Conservation (phyloP, 2,888 invertebrate species). For the Orchesella flavescens region DNA sequence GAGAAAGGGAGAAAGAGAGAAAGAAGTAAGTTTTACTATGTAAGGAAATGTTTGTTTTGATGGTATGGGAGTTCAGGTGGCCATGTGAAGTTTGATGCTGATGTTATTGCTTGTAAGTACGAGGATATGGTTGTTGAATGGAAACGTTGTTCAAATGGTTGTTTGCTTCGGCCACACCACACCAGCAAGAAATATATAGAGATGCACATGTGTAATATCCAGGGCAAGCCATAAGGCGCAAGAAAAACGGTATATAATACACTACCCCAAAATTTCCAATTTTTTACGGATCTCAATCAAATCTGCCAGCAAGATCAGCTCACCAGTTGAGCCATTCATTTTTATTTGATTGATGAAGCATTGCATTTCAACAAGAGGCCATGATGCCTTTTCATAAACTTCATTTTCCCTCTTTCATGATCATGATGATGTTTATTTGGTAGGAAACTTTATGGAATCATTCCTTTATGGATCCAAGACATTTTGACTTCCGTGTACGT, state of each 20-base stretch:
- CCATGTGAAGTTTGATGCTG: slow-evolving; percentile 5
- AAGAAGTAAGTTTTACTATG: neutral
- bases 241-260: neutral
- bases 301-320: slow-evolving; percentile 4
- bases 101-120: neutral
- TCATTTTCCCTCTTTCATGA: neutral
- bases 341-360: slow-evolving; percentile 58
- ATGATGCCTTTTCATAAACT: too few species aligned
- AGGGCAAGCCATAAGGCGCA: neutral
- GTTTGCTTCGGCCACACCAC: too few species aligned
- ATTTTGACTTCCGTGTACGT: too few species aligned
- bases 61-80: neutral
- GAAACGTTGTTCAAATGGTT: too few species aligned
- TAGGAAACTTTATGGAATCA: too few species aligned
- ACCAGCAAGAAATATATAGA: too few species aligned
- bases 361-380: slow-evolving; percentile 47
- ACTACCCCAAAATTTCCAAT: slow-evolving; percentile 5
- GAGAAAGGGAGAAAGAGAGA: neutral
- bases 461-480: too few species aligned
- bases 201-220: too few species aligned
- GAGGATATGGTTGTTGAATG: neutral
- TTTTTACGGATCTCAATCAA: slow-evolving; percentile 26
- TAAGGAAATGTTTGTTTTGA: neutral
- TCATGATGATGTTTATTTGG: slow-evolving; percentile 27
- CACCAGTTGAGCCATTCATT: slow-evolving; percentile 39